These are phyloP conservation scores for Drosophila rubida DNA, from an alignment of 2,888 invertebrate genomes.

Conservation along the genomic window DNA sequence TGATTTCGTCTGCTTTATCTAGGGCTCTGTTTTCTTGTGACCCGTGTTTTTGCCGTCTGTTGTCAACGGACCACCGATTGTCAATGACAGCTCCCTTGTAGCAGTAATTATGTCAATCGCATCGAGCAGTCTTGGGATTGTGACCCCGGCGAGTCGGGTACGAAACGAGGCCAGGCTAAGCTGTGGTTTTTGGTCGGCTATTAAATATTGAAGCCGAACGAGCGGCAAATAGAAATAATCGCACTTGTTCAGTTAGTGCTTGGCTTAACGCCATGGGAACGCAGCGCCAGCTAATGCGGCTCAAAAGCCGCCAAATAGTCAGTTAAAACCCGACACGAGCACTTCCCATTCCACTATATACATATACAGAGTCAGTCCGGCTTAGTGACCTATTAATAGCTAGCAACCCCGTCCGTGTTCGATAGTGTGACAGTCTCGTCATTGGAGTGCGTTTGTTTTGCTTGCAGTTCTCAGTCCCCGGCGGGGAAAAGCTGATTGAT, in stretches of 20 bases:
- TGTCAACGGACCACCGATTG: too few species aligned
- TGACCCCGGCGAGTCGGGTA: too few species aligned
- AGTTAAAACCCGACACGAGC: conserved; percentile 3
- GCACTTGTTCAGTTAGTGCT: not conserved
- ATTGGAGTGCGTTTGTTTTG: conserved; percentile 4
- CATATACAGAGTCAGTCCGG: not conserved
- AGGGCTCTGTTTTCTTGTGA: not conserved
- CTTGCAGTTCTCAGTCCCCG: not conserved
- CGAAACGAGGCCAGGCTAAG: conserved; percentile 36
- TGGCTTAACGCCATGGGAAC: conserved; percentile 33
- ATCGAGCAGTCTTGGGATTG: conserved; percentile 5
- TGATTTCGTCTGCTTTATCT: conserved; percentile 11
- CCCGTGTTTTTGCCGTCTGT: not conserved
- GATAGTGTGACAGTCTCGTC: conserved; percentile 9
- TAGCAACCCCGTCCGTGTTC: conserved; percentile 7
- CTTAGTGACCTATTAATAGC: not conserved
- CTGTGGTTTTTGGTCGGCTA: conserved; percentile 22
- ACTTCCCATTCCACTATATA: too few species aligned
- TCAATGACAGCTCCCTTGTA: conserved; percentile 32
- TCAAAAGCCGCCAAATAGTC: conserved; percentile 12
- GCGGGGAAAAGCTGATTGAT: not conserved
- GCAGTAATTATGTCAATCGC: conserved; percentile 59
- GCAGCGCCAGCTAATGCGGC: not conserved
- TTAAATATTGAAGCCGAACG: conserved; percentile 34
- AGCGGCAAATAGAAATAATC: not conserved